Percentiles rank a stretch among this genome's conserved stretches.
Conservation (phyloP, 2,888 invertebrate genomes). For the Bugulina stolonifera region DNA sequence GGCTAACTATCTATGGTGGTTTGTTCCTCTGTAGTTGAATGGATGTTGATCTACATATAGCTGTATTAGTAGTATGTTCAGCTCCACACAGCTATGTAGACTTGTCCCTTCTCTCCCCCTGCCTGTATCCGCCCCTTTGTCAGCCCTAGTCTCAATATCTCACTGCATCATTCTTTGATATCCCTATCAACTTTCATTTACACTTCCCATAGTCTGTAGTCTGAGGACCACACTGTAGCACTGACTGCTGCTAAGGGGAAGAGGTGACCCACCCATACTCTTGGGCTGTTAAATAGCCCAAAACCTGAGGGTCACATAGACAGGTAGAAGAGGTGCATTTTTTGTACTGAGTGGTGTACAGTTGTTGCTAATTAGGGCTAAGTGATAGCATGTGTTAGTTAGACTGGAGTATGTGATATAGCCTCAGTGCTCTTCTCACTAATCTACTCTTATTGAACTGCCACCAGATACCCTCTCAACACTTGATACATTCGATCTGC, state of each 20-base stretch:
- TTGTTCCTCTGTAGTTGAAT: too few relatives aligned
- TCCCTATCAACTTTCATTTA: background rate
- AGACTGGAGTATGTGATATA: constrained; percentile 3
- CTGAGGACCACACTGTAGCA: background rate
- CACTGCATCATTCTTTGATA: background rate
- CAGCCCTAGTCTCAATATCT: background rate
- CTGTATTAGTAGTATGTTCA: too few relatives aligned
- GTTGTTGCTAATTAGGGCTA: constrained; percentile 20
- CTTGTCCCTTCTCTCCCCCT: too few relatives aligned
- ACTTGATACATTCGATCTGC: background rate
- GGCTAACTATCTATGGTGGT: too few relatives aligned
- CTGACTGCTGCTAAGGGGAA: too few relatives aligned
- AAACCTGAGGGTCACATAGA: background rate
- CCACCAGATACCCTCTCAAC: background rate
- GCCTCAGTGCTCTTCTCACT: background rate
- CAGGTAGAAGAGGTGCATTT: constrained; percentile 8
- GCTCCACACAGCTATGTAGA: too few relatives aligned
- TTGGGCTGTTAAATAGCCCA: too few relatives aligned
- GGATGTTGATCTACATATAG: too few relatives aligned
- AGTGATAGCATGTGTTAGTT: background rate
- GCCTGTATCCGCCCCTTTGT: background rate
- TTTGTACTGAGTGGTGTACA: constrained; percentile 7
- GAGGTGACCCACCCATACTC: too few relatives aligned
- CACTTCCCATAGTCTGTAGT: background rate
- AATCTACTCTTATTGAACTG: background rate